These are phyloP conservation scores for Hyphantria cunea DNA, from an alignment of 1,140 invertebrate species.

Conservation along the genomic window DNA sequence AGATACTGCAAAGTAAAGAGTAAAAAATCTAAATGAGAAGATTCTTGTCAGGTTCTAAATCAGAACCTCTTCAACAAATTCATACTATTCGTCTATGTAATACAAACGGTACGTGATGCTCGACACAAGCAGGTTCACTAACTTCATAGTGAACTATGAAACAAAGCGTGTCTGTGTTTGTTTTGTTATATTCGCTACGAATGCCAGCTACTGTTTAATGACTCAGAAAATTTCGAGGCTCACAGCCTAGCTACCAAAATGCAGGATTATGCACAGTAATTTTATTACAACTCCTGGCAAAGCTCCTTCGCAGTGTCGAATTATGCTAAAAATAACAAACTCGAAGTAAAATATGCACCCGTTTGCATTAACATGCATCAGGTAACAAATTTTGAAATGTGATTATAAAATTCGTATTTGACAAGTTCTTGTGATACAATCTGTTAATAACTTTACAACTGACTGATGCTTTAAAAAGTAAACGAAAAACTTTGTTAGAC, in stretches of 20 bases:
- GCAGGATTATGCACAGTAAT: slow-evolving; percentile 53
- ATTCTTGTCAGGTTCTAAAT: background rate
- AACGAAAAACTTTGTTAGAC: too few relatives aligned
- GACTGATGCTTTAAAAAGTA: too few relatives aligned
- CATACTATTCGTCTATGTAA: slow-evolving; percentile 6
- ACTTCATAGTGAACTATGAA: slow-evolving; percentile 36
- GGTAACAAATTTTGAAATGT: slow-evolving; percentile 12
- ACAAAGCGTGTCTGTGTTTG: slow-evolving; percentile 44
- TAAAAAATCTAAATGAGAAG: background rate
- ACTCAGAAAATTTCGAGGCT: slow-evolving; percentile 55
- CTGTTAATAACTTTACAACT: too few relatives aligned
- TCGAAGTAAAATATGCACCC: slow-evolving; percentile 7
- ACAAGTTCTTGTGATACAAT: background rate
- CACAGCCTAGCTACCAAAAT: slow-evolving; percentile 15
- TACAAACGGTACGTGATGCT: slow-evolving; percentile 4
- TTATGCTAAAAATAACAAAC: slow-evolving; percentile 14
- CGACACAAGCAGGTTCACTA: slow-evolving; percentile 36
- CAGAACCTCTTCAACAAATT: background rate
- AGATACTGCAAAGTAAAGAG: too few relatives aligned
- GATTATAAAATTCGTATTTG: background rate
- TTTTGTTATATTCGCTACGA: slow-evolving; percentile 46
- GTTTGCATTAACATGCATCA: slow-evolving; percentile 9
- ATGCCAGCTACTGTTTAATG: slow-evolving; percentile 48
- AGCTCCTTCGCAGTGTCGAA: slow-evolving; percentile 32
- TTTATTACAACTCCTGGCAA: slow-evolving; percentile 48